phyloP scores from a whole-genome alignment of 1,140 invertebrate genomes.

The Charaxes varanes region DNA sequence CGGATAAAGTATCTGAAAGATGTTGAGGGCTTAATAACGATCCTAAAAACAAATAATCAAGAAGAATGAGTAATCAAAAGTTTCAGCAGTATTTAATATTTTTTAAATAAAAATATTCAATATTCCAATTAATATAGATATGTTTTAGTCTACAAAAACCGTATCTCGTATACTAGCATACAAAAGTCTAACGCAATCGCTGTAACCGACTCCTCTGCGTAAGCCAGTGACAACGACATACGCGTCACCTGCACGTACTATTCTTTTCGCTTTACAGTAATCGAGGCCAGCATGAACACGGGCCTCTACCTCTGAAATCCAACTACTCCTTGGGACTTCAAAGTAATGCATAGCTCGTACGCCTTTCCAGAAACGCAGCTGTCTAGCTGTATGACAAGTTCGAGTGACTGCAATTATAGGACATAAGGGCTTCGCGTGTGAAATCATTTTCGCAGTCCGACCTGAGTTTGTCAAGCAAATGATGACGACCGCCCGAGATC shows the following conservation, averaged over 20 bases:
- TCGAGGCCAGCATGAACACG: slow-evolving; percentile 81
- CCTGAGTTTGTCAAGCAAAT: slow-evolving; percentile 84
- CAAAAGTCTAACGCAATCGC: slow-evolving; percentile 84
- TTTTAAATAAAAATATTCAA: too few relatives aligned
- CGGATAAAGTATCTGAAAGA: too few relatives aligned
- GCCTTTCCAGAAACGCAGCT: slow-evolving; percentile 82
- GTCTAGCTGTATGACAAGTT: slow-evolving; percentile 78
- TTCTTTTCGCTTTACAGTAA: slow-evolving; percentile 79
- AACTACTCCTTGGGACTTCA: slow-evolving; percentile 67
- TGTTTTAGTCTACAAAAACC: slow-evolving; percentile 38
- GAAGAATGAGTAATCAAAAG: too few relatives aligned
- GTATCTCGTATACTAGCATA: slow-evolving; percentile 69
- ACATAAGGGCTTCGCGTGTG: slow-evolving; percentile 82
- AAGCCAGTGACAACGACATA: slow-evolving; percentile 86
- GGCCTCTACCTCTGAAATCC: slow-evolving; percentile 83
- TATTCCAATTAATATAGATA: too few relatives aligned
- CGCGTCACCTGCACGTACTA: slow-evolving; percentile 80
- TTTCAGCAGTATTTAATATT: too few relatives aligned
- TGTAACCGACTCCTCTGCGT: slow-evolving; percentile 82
- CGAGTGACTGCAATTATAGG: slow-evolving; percentile 85
- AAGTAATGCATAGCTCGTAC: slow-evolving; percentile 82
- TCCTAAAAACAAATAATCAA: too few relatives aligned
- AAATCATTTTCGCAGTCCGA: slow-evolving; percentile 79
- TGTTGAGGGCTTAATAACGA: too few relatives aligned
- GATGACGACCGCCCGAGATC: slow-evolving; percentile 81